Percentiles rank a stretch among this genome's conserved stretches.
Conservation (phyloP, 2,888 invertebrate genomes). For the Adela reaumurella region DNA sequence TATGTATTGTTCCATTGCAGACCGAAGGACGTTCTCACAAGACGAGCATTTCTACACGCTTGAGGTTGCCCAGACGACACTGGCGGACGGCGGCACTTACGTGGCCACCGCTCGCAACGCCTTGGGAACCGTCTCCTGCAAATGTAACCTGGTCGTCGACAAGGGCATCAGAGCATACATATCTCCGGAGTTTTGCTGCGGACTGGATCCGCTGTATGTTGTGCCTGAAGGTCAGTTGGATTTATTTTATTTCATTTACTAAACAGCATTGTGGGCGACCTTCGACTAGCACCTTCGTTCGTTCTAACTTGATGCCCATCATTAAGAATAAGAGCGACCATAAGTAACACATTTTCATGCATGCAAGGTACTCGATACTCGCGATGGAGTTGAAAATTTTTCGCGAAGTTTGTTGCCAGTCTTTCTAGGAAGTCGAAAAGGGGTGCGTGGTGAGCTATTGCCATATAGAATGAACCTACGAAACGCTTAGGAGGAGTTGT, state of each 20-base stretch:
- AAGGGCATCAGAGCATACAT: constrained; percentile 80
- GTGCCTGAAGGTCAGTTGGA: constrained; percentile 51
- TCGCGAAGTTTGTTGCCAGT: no score
- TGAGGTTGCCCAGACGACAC: constrained; percentile 72
- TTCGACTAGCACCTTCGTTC: no score
- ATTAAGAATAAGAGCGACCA: no score
- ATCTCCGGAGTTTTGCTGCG: constrained; percentile 71
- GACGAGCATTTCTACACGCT: constrained; percentile 83
- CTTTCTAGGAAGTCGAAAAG: no score
- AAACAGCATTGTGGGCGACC: no score
- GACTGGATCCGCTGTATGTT: constrained; percentile 62
- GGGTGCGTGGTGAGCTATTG: no score
- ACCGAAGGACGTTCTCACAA: constrained; percentile 57
- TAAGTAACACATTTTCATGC: neutral
- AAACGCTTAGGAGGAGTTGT: no score
- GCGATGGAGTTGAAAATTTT: no score
- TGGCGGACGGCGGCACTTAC: constrained; percentile 80
- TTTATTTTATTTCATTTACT: no score
- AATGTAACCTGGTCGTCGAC: constrained; percentile 72
- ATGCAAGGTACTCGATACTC: no score
- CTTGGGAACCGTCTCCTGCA: constrained; percentile 78
- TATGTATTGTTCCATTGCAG: constrained; percentile 22
- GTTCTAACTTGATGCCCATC: no score
- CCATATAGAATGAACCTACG: no score
- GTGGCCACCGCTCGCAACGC: constrained; percentile 74